phyloP scores from a whole-genome alignment of 2,888 invertebrate genomes.

The Spicauda simplicius region DNA sequence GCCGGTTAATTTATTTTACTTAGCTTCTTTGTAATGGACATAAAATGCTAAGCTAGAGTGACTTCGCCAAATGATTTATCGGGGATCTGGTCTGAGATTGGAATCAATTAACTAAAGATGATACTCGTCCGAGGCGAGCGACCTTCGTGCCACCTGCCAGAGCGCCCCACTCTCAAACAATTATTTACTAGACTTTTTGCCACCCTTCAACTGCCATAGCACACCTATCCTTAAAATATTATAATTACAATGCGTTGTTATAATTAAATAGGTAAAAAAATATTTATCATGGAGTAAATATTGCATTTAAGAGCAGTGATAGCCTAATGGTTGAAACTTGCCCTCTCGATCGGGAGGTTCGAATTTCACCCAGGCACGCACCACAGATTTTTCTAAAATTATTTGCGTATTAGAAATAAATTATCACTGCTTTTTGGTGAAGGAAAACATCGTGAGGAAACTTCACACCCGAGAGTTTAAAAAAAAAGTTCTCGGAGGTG shows the following conservation, averaged over 20 bases:
- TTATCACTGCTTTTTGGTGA: too few species aligned
- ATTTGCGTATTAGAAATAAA: too few species aligned
- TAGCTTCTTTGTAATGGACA: conserved; percentile 31
- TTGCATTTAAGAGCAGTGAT: too few species aligned
- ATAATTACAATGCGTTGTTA: neutral
- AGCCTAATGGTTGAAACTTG: too few species aligned
- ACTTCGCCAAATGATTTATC: conserved; percentile 67
- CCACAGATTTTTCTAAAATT: too few species aligned
- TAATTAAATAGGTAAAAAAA: too few species aligned
- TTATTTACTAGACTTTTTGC: conserved; percentile 35
- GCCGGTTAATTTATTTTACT: conserved; percentile 24
- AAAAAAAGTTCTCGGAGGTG: too few species aligned
- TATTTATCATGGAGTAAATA: too few species aligned
- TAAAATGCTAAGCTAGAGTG: conserved; percentile 53
- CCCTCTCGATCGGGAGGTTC: too few species aligned
- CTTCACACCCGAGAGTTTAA: too few species aligned
- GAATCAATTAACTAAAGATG: conserved; percentile 79
- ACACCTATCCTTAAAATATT: neutral
- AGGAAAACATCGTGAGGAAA: too few species aligned
- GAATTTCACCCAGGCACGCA: too few species aligned
- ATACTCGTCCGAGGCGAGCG: conserved; percentile 61
- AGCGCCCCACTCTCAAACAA: conserved; percentile 37
- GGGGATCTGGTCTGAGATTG: conserved; percentile 71
- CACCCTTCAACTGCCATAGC: conserved; percentile 21
- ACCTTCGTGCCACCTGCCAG: conserved; percentile 77